phyloP scores from a whole-genome alignment of 2,797 vertebrate species.

The Dallia pectoralis region DNA sequence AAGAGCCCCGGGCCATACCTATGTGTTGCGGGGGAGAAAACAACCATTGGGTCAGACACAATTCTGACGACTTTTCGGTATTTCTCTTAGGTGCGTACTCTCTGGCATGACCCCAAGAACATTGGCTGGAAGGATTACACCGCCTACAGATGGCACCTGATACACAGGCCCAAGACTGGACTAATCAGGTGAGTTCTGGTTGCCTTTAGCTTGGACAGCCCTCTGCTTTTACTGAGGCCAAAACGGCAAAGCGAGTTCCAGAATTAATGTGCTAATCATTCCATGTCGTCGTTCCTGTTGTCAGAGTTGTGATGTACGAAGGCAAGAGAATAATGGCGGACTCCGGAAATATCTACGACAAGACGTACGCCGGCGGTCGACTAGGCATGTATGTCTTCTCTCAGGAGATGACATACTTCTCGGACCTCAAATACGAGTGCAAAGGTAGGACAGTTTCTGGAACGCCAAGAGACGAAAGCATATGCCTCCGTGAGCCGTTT shows the following conservation, averaged over 20 bases:
- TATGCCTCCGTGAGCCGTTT: not conserved
- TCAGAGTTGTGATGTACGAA: conserved; percentile 96
- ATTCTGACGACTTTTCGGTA: conserved; percentile 27
- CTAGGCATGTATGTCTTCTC: conserved; percentile 98
- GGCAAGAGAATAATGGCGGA: conserved; percentile 99
- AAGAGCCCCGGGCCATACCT: not conserved
- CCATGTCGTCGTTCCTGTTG: conserved; percentile 38
- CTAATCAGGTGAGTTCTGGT: conserved; percentile 85
- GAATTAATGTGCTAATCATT: conserved; percentile 10
- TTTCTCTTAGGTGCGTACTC: conserved; percentile 84
- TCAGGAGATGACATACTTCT: conserved; percentile 99
- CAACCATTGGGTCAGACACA: not conserved
- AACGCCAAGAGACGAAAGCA: not conserved
- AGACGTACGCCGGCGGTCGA: conserved; percentile 94
- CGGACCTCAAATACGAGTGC: conserved; percentile 98
- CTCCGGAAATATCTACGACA: conserved; percentile 95
- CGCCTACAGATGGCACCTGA: conserved; percentile 97
- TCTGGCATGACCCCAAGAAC: conserved; percentile 98
- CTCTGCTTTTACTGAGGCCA: not conserved
- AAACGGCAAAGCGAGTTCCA: not conserved
- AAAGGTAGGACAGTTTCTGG: conserved; percentile 79
- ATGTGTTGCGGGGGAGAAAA: not conserved
- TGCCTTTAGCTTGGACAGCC: not conserved
- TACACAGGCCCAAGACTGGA: conserved; percentile 94
- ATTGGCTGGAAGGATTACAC: conserved; percentile 99